Evolutionary conservation across 2,888 invertebrate genomes (phyloP), one percentile per base, ranked within the genome.

Genomic region (Formica aserva): DNA sequence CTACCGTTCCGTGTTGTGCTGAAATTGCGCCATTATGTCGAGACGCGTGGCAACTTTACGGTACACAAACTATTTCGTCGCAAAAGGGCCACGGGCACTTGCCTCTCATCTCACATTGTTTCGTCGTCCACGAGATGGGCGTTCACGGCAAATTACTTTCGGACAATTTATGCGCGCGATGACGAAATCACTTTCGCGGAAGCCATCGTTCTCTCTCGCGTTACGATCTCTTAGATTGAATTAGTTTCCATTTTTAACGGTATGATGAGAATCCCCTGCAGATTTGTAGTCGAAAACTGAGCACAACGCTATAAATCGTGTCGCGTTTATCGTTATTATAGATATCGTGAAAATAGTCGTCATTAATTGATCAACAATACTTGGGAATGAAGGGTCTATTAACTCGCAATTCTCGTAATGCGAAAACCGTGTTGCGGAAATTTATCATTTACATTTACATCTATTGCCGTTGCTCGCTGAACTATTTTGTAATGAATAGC

Each of bases 21-120:
- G n/a, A 5, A 66, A 66, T 55, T 76, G 52, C 15, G 38, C 29
- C 55, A 76, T 76, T 76, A 76, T 22, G 35, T 41, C 29, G 38
- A 9, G 38, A 55, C 65, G 65, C 52, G 66, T 66, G 15, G 55
- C n/a, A 77, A 55, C 55, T 77, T 66, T 55, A 41, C 29, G 38
- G 38, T 41, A 38, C 6, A 26, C 29, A 55, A 66, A 55, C 38
- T 76, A 15, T 76, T n/a, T 15, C 48, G 26, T 18, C 35, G 41
- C 63, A 35, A 63, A 15, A 63, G 11, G 11, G 45, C 13, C 26
- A 1, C 41, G 8, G n/a, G 11, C 5, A 57, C 11, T 57, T 57
- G 26, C 38, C 32, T 45, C 62, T 74, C 41, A 15, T n/a, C 41
- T 63, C 32, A 35, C n/a, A 29, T 45, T 76, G 35, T 8, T 75